phyloP scores from a whole-genome alignment of 1,140 invertebrate genomes.

The Drosophila lini region DNA sequence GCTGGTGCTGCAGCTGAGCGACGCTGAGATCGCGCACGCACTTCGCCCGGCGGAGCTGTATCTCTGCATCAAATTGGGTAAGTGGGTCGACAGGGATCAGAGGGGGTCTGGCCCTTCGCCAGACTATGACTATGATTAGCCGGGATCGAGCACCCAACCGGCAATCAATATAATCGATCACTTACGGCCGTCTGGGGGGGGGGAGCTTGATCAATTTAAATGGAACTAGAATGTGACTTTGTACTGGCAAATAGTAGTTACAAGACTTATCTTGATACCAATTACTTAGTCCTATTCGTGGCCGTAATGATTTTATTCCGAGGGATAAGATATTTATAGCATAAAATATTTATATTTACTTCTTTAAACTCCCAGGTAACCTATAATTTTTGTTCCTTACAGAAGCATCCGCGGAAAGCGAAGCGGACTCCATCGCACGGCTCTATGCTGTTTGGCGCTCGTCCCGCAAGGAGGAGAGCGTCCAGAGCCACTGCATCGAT shows the following conservation, averaged over 20 bases:
- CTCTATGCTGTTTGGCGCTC: slow-evolving; percentile 82
- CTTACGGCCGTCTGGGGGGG: slow-evolving; percentile 25
- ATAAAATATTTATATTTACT: background rate
- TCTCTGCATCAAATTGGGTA: slow-evolving; percentile 83
- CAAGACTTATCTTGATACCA: background rate
- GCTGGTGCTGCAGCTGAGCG: slow-evolving; percentile 79
- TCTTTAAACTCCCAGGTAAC: background rate
- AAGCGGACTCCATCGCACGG: slow-evolving; percentile 59
- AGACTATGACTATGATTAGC: slow-evolving; percentile 22
- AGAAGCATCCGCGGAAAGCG: slow-evolving; percentile 36
- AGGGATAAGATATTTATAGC: background rate
- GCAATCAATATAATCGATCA: slow-evolving; percentile 42
- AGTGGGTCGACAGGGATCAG: slow-evolving; percentile 56
- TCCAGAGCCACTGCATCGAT: slow-evolving; percentile 67
- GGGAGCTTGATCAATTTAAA: slow-evolving; percentile 28
- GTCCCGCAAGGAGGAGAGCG: slow-evolving; percentile 54
- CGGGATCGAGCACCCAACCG: slow-evolving; percentile 4
- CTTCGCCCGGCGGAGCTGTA: slow-evolving; percentile 75
- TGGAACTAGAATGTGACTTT: slow-evolving; percentile 20
- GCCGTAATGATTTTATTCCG: background rate
- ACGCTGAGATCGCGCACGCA: slow-evolving; percentile 75
- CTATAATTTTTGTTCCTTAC: background rate
- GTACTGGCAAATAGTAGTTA: background rate
- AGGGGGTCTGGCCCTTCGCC: slow-evolving; percentile 11
- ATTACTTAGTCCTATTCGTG: background rate